Conservation (phyloP, 2,797 vertebrate genomes). For the Pseudopleuronectes americanus region DNA sequence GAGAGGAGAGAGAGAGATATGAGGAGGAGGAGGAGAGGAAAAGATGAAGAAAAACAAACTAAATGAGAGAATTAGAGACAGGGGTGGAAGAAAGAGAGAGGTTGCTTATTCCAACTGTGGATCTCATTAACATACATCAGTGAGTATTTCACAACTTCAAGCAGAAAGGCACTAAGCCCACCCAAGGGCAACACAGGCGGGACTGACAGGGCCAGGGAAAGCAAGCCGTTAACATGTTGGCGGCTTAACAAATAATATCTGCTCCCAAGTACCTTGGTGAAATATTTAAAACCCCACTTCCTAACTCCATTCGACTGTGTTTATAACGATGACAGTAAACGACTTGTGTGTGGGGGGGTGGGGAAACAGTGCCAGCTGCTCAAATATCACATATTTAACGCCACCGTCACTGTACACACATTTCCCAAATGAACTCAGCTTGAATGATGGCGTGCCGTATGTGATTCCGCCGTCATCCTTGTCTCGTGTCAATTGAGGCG, state of each 20-base stretch:
- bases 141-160: slow-evolving; percentile 84
- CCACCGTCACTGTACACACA: slow-evolving; percentile 56
- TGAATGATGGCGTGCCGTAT: slow-evolving; percentile 76
- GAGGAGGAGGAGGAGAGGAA: slow-evolving; percentile 24
- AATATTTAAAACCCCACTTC: slow-evolving; percentile 81
- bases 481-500: slow-evolving; percentile 74
- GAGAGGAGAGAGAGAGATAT: slow-evolving; percentile 27
- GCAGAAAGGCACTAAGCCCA: slow-evolving; percentile 84
- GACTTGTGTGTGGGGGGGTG: slow-evolving; percentile 60
- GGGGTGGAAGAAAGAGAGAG: slow-evolving; percentile 53
- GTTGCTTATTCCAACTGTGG: slow-evolving; percentile 77
- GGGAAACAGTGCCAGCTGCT: slow-evolving; percentile 73
- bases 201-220: slow-evolving; percentile 81
- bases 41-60: slow-evolving; percentile 17
- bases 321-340: slow-evolving; percentile 82
- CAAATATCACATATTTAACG: slow-evolving; percentile 78
- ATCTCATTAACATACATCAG: slow-evolving; percentile 86
- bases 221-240: slow-evolving; percentile 84
- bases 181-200: slow-evolving; percentile 82
- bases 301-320: slow-evolving; percentile 81
- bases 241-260: slow-evolving; percentile 84
- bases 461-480: slow-evolving; percentile 74
- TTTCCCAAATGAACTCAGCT: slow-evolving; percentile 74
- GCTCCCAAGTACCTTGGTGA: slow-evolving; percentile 79
- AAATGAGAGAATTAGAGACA: slow-evolving; percentile 48